phyloP scores from a whole-genome alignment of 2,888 invertebrate genomes.

The Arenicola marina region DNA sequence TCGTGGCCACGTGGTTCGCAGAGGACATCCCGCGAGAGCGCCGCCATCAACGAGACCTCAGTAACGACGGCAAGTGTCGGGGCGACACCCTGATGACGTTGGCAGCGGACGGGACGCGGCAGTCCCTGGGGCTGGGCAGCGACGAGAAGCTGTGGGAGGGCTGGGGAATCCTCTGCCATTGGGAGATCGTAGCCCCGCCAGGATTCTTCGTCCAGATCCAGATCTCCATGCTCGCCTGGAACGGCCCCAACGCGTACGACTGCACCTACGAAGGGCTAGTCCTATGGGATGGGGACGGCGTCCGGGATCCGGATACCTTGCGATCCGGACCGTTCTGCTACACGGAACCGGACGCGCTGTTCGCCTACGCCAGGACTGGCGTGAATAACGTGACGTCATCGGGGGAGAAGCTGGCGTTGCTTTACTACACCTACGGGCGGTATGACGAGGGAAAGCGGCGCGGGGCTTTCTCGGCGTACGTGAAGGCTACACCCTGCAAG shows the following conservation, averaged over 20 bases:
- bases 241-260: slow-evolving; percentile 4
- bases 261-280: slow-evolving; percentile 17
- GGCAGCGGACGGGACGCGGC: no score
- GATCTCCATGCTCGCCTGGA: neutral
- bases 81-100: no score
- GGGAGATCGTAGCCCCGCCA: slow-evolving; percentile 7
- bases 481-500: slow-evolving; percentile 8
- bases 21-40: no score
- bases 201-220: slow-evolving; percentile 8
- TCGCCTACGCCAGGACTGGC: neutral
- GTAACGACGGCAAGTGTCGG: no score
- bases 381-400: slow-evolving; percentile 10
- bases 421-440: slow-evolving; percentile 14
- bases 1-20: no score
- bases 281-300: neutral
- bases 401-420: slow-evolving; percentile 6
- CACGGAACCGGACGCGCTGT: slow-evolving; percentile 13
- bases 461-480: slow-evolving; percentile 7
- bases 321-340: slow-evolving; percentile 16
- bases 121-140: no score
- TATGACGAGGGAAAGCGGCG: neutral
- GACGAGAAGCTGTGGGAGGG: no score
- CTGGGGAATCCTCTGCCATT: slow-evolving; percentile 7
- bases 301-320: neutral
- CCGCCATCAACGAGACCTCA: no score